Conservation (phyloP, 92 coral and sea anemone species). For the Virgularia gustaviana region DNA sequence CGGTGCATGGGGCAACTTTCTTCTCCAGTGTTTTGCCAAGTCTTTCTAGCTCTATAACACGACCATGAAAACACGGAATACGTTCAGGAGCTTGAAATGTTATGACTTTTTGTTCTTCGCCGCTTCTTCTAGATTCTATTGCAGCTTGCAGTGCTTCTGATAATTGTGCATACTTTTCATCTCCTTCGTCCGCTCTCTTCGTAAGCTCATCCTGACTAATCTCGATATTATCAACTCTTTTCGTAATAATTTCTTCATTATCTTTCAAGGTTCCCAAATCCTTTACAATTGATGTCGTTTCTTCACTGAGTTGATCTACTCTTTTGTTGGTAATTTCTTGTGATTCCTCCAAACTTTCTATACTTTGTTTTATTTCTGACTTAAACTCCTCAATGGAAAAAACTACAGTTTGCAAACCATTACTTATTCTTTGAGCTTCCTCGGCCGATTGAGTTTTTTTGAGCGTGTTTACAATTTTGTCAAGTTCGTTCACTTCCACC, state of each 20-base stretch:
- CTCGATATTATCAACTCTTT: slow-evolving; percentile 39
- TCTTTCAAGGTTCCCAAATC: slow-evolving; percentile 37
- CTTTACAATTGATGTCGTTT: slow-evolving; percentile 29
- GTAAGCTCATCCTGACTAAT: slow-evolving; percentile 55
- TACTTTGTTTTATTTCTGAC: slow-evolving; percentile 7
- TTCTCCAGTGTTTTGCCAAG: not conserved
- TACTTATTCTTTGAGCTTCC: slow-evolving; percentile 49
- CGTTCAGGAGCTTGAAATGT: slow-evolving; percentile 47
- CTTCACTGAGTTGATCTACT: slow-evolving; percentile 23
- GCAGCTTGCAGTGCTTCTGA: not conserved
- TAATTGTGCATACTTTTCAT: slow-evolving; percentile 35
- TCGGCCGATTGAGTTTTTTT: no score
- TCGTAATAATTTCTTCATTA: not conserved
- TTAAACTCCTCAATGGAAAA: slow-evolving; percentile 46
- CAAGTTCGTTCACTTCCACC: slow-evolving; percentile 48
- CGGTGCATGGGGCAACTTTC: slow-evolving; percentile 15
- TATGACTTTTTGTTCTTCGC: not conserved
- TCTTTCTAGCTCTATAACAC: slow-evolving; percentile 16
- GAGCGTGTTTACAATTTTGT: slow-evolving; percentile 23
- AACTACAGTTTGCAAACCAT: slow-evolving; percentile 32
- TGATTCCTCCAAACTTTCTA: not conserved
- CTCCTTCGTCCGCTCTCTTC: slow-evolving; percentile 61
- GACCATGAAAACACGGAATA: slow-evolving; percentile 49
- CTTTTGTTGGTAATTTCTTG: not conserved
- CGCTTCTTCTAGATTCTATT: not conserved